Evolutionary conservation across 2,113 vertebrate species (phyloP), one percentile per base, ranked within the genome.

Genomic region (Rhizomys pruinosus): DNA sequence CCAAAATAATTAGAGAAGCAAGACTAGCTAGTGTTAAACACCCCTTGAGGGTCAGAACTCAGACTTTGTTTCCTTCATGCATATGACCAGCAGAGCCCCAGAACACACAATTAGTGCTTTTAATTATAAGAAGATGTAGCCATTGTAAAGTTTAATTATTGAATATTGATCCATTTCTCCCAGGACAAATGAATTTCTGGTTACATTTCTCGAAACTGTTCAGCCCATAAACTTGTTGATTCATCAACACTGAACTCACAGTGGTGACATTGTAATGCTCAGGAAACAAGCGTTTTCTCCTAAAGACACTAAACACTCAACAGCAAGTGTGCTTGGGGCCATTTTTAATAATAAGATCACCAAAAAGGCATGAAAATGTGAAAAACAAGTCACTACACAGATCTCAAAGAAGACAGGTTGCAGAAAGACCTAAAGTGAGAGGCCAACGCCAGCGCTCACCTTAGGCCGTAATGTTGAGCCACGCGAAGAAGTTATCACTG

Each of bases 301-400:
- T 11, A 0, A 32, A 9, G 64, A 9, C 6, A n/a, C 27, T 2
- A 10, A n/a, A 66, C 13, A 69, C 25, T 6, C 82, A 47, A 66
- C 0, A 34, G 68, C 7, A 59, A 23, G 1, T 20, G 8, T 3
- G 1, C 0, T 0, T 32, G 7, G 52, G 8, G 4, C 1, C n/a
- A 19, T 39, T 57, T 85, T 44, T 23, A 84, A 90, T 3, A 91
- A 11, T 7, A 23, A 77, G 52, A 61, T 85, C 20, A 64, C 44
- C 37, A 47, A 34, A 2, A 11, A n/a, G 59, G 8, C 55, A 74
- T 25, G 23, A 42, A 76, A 88, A 42, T 44, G 1, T 8, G 27
- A 79, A 61, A 80, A 92, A 1, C 7, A 8, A 44, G 13, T 34
- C 22, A 68, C 57, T 78, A 11, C 32, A 47, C 7, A 74, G 37